Base-by-base conservation (phyloP, 2,113 vertebrate genomes). In the Dolichallabes microphthalmus region DNA sequence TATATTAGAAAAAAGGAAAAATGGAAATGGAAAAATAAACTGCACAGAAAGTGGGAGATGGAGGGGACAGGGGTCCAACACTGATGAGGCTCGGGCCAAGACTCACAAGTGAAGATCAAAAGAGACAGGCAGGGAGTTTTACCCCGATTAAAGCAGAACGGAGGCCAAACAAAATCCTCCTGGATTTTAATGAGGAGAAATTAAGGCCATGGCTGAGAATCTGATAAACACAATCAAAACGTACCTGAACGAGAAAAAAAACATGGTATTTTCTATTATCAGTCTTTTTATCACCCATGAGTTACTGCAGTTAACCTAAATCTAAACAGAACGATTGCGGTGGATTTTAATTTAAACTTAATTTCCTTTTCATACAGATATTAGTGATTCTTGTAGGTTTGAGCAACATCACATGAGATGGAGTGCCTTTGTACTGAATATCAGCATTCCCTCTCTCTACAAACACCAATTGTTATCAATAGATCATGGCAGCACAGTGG, bases 131-230 rank as follows among this genome's bases (percentile, higher is more conserved):
- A 20, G 80, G 75, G 76, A 85, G 8, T 88, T 89, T 85, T 73
- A 55, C 45, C 50, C 60, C 85, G 82, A 86, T 88, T 86, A 88
- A 89, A 85, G 75, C 76, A 25, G 79, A 82, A 77, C 35, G 45
- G 85, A 86, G 79, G 85, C 82, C 86, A 88, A 89, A 87, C 85
- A 83, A 80, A 80, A 82, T 76, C 79, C 79, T 82, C 64, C 57
- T 63, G 25, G 39, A 63, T 85, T 88, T 87, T 88, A 79, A 86
- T 85, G 87, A 88, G 80, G 25, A 85, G 27, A 85, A 87, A 88
- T 88, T 77, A 89, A 88, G 64, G 55, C n/a, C n/a, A n/a, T n/a
- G n/a, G n/a, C n/a, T n/a, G n/a, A n/a, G n/a, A n/a, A n/a, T n/a
- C n/a, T n/a, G n/a, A n/a, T n/a, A n/a, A n/a, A n/a, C n/a, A n/a